Percentiles rank a stretch among this genome's conserved stretches.
Conservation (phyloP, 2,113 vertebrate species). For the Lagenorhynchus albirostris region DNA sequence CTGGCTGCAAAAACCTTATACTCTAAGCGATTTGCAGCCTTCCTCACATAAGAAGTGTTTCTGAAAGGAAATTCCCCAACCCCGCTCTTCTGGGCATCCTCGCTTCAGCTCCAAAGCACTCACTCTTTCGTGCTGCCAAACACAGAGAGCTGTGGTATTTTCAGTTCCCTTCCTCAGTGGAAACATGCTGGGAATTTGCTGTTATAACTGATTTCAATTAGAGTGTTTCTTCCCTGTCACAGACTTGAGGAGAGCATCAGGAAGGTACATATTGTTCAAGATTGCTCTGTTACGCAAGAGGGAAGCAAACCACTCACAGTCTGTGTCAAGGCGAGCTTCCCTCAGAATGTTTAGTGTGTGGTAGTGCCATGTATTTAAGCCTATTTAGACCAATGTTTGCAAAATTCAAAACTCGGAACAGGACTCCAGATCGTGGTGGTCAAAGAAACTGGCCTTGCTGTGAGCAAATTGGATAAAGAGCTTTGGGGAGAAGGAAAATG, state of each 20-base stretch:
- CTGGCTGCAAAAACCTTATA: background rate
- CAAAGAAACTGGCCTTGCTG: slow-evolving; percentile 63
- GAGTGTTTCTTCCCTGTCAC: slow-evolving; percentile 78
- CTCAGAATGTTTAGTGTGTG: slow-evolving; percentile 15
- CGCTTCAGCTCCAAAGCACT: background rate
- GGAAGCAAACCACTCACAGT: slow-evolving; percentile 70
- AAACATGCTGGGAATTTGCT: slow-evolving; percentile 74
- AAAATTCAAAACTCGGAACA: slow-evolving; percentile 44
- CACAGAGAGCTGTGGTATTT: slow-evolving; percentile 49
- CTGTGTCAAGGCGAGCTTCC: slow-evolving; percentile 66
- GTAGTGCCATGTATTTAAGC: slow-evolving; percentile 59
- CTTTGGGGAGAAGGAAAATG: slow-evolving; percentile 70
- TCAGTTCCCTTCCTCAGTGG: slow-evolving; percentile 63
- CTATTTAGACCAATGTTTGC: slow-evolving; percentile 66
- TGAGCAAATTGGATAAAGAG: slow-evolving; percentile 65
- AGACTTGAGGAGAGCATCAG: slow-evolving; percentile 73
- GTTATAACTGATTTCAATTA: slow-evolving; percentile 74
- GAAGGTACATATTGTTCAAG: slow-evolving; percentile 70
- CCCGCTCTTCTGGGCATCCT: background rate
- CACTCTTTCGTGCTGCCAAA: slow-evolving; percentile 56
- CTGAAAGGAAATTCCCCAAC: slow-evolving; percentile 34
- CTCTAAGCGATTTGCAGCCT: background rate
- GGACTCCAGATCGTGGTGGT: slow-evolving; percentile 52
- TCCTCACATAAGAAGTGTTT: background rate
- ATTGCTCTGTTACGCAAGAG: slow-evolving; percentile 55